Evolutionary conservation across 2,113 vertebrate species (phyloP).

Genomic region (Alouatta palliata): DNA sequence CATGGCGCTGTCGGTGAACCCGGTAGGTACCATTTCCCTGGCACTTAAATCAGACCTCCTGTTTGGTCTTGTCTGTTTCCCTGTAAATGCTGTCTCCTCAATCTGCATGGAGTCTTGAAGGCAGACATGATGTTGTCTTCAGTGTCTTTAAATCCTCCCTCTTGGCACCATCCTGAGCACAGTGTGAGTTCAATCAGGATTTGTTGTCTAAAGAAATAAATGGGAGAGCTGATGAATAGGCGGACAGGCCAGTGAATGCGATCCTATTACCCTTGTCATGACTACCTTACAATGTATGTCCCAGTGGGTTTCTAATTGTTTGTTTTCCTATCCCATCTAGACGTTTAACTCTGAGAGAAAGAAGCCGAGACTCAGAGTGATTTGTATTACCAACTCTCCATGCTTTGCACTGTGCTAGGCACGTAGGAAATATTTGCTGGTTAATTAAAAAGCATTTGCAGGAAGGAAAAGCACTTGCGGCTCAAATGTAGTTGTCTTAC

Average conservation of each 20-base stretch:
- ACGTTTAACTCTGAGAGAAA: constrained; percentile 51
- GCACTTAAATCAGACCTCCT: not conserved
- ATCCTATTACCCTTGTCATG: constrained; percentile 65
- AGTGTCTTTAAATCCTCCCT: constrained; percentile 45
- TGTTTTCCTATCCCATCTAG: constrained; percentile 51
- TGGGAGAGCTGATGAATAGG: constrained; percentile 65
- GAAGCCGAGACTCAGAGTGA: not conserved
- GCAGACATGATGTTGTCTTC: constrained; percentile 25
- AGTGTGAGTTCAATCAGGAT: constrained; percentile 69
- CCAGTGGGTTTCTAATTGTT: constrained; percentile 67
- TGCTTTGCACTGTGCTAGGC: constrained; percentile 20
- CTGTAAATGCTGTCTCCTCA: not conserved
- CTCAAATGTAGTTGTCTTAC: not conserved
- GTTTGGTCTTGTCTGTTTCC: constrained; percentile 5
- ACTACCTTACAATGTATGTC: constrained; percentile 60
- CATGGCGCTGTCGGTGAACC: not conserved
- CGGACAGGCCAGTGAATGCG: constrained; percentile 1
- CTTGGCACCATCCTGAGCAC: constrained; percentile 57
- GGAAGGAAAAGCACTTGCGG: not conserved
- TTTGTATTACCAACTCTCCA: constrained; percentile 6
- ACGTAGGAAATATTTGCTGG: not conserved
- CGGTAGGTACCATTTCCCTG: constrained; percentile 44
- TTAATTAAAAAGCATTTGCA: constrained; percentile 24
- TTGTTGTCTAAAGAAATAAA: constrained; percentile 67
- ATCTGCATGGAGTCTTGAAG: not conserved